Conservation (phyloP, 2,113 vertebrate genomes). For the Leptobrachium ailaonicum region DNA sequence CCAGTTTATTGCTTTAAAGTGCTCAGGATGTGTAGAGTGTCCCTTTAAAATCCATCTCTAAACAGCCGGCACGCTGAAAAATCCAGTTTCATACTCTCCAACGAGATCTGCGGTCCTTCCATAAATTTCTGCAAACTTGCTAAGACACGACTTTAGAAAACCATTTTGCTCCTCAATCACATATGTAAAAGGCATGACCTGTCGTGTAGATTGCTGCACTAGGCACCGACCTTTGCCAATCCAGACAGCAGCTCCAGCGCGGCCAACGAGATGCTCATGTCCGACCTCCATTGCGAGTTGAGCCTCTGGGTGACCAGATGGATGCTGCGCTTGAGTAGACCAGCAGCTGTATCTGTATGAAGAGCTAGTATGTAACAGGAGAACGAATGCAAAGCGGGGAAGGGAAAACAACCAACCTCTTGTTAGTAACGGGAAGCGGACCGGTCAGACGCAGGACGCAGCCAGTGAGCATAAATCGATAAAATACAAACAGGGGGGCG, state of each 20-base stretch:
- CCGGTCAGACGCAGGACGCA: slow-evolving; percentile 69
- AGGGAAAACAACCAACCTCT: slow-evolving; percentile 79
- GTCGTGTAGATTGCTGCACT: too few relatives aligned
- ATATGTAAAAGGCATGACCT: too few relatives aligned
- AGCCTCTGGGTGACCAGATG: slow-evolving; percentile 94
- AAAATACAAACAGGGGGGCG: slow-evolving; percentile 4
- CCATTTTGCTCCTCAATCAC: too few relatives aligned
- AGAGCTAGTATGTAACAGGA: slow-evolving; percentile 94
- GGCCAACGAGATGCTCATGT: slow-evolving; percentile 94
- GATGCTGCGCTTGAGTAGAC: slow-evolving; percentile 93
- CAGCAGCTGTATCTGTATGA: slow-evolving; percentile 94
- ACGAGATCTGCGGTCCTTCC: too few relatives aligned
- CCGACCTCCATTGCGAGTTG: slow-evolving; percentile 90
- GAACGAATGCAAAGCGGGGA: slow-evolving; percentile 79
- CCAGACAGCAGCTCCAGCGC: slow-evolving; percentile 92
- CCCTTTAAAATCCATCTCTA: too few relatives aligned
- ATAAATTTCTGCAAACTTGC: too few relatives aligned
- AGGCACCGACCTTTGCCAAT: slow-evolving; percentile 84
- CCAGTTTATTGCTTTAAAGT: too few relatives aligned
- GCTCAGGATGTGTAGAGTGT: too few relatives aligned
- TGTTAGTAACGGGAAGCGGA: slow-evolving; percentile 80
- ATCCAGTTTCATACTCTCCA: too few relatives aligned
- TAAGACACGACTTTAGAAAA: too few relatives aligned
- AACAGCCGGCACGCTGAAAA: too few relatives aligned
- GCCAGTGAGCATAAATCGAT: slow-evolving; percentile 60